Conservation (phyloP, 2,797 vertebrate species). For the Setipinna tenuifilis region DNA sequence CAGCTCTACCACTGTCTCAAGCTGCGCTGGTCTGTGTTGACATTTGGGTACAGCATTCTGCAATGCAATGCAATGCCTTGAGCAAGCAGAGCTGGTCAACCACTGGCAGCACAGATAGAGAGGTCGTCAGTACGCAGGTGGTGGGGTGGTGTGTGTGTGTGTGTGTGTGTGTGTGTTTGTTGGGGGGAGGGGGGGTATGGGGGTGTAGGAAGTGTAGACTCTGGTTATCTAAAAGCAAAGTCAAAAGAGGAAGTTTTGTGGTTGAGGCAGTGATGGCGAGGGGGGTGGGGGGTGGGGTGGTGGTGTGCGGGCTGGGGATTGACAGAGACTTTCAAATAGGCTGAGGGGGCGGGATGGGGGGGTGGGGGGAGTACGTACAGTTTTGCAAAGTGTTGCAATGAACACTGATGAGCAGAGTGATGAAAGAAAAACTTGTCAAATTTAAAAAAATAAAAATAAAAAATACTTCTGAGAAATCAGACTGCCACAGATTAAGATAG, state of each 20-base stretch:
- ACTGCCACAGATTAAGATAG: conserved; percentile 3
- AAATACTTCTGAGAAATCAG: background rate
- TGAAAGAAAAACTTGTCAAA: no score
- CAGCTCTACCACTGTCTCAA: background rate
- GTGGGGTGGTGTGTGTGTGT: no score
- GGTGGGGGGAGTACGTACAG: background rate
- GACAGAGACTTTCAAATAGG: no score
- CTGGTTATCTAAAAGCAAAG: background rate
- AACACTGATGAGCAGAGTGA: no score
- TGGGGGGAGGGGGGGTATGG: background rate
- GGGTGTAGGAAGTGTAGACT: background rate
- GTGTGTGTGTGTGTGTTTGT: background rate
- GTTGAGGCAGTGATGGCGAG: background rate
- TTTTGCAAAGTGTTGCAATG: no score
- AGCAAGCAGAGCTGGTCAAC: background rate
- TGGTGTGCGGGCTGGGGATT: background rate
- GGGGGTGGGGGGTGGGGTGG: background rate
- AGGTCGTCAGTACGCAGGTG: no score
- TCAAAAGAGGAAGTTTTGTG: background rate
- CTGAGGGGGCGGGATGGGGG: no score
- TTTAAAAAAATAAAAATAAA: no score
- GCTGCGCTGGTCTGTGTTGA: background rate
- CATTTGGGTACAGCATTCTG: background rate
- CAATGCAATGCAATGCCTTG: background rate
- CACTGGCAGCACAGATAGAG: background rate